Conservation (phyloP, 2,888 invertebrate species). For the Orgyia antiqua region DNA sequence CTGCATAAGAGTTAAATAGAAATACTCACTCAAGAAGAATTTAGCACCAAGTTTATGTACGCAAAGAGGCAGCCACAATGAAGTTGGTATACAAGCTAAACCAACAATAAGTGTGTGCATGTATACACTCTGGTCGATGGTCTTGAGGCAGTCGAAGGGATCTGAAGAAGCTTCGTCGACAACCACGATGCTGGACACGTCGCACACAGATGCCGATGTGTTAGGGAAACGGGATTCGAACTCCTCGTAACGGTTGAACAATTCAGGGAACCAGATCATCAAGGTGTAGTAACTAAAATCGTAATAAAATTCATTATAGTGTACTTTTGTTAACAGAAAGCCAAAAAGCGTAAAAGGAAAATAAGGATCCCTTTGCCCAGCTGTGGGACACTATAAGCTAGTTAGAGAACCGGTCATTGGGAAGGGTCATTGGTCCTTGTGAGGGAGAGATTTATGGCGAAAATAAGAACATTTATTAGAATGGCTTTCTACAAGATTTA, state of each 20-base stretch:
- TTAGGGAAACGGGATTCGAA: conserved; percentile 83
- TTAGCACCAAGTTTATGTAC: conserved; percentile 89
- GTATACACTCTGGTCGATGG: conserved; percentile 83
- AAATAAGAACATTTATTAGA: too few species aligned
- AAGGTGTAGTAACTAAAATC: conserved; percentile 89
- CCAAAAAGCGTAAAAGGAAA: too few species aligned
- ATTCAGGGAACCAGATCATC: conserved; percentile 95
- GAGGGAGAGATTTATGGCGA: too few species aligned
- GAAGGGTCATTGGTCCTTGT: too few species aligned
- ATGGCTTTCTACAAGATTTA: too few species aligned
- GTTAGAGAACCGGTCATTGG: too few species aligned
- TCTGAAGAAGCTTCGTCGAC: conserved; percentile 58
- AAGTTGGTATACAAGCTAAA: conserved; percentile 88
- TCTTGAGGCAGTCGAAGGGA: conserved; percentile 80
- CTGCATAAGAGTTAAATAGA: too few species aligned
- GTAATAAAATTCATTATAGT: too few species aligned
- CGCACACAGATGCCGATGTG: conserved; percentile 85
- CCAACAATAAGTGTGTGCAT: conserved; percentile 88
- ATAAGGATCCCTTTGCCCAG: too few species aligned
- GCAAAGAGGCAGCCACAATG: conserved; percentile 86
- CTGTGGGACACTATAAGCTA: too few species aligned
- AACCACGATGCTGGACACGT: conserved; percentile 83
- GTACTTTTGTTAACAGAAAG: too few species aligned
- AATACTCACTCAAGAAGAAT: conserved; percentile 85
- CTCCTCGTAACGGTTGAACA: conserved; percentile 90